Evolutionary conservation across 2,113 vertebrate species (phyloP), one percentile per base, ranked within the genome.

Genomic region (Pardalotus punctatus): DNA sequence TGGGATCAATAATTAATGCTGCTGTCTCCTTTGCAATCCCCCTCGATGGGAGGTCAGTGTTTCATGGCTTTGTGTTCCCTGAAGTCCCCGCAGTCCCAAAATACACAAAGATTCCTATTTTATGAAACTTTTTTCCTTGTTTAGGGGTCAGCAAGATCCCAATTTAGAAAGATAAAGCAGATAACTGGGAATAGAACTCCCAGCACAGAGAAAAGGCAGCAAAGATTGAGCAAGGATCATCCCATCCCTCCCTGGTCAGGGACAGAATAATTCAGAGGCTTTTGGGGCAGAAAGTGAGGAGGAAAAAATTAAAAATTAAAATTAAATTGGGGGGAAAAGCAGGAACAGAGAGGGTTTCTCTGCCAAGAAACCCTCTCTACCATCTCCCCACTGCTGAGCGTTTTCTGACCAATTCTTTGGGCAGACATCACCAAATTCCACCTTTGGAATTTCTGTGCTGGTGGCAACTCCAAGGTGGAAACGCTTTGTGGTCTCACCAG

Each of bases 1-100:
- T 86, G 51, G 35, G 67, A 96, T 95, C 91, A 96, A 95, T 96
- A 95, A 97, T 97, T 95, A 80, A 95, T 92, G 88, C 72, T 56
- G 71, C 76, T 78, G 64, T 38, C 54, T 95, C 80, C 64, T 88
- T 77, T 38, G 5, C 79, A 73, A n/a, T 65, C 84, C 79, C 31
- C 67, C 38, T 79, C 14, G 1, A 54, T 15, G 22, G 8, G 54
- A 88, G 57, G 74, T 45, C 62, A 21, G 51, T 51, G 43, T 78
- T 93, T 36, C 72, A 27, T 8, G 14, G 71, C 28, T 77, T 22
- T 54, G 58, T 58, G 24, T 20, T 88, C n/a, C 42, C 72, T 35
- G 23, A 33, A 90, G 38, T 42, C 35, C 43, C 17, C 40, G 19
- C 15, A 62, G 56, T 43, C 58, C 66, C 88, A 27, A 54, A 50